Percentiles rank a stretch among this genome's conserved stretches.
Evolutionary conservation across 2,888 invertebrate genomes (phyloP).

Genomic region (Scaptodrosophila latifasciaeformis): DNA sequence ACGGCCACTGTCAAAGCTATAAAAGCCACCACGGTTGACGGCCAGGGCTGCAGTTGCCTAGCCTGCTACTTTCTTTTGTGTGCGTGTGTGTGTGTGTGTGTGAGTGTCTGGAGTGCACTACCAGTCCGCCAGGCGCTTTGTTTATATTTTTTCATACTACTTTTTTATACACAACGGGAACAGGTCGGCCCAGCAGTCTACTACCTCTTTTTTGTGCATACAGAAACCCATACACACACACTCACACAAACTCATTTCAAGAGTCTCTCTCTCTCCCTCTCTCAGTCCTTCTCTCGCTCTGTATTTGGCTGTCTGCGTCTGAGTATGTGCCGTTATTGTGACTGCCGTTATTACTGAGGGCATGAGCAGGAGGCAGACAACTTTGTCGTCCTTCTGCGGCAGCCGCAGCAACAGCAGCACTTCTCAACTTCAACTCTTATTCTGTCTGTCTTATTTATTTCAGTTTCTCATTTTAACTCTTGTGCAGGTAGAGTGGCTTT

Average conservation of each 20-base stretch:
- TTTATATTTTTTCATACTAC: too few relatives aligned
- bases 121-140: constrained; percentile 42
- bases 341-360: background rate
- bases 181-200: constrained; percentile 7
- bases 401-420: too few relatives aligned
- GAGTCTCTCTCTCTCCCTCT: background rate
- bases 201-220: constrained; percentile 9
- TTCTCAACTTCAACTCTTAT: too few relatives aligned
- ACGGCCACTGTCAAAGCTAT: constrained; percentile 34
- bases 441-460: constrained; percentile 3
- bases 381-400: too few relatives aligned
- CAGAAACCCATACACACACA: background rate
- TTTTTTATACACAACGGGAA: too few relatives aligned
- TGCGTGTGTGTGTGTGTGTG: background rate
- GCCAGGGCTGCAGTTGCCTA: too few relatives aligned
- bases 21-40: constrained; percentile 20
- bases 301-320: constrained; percentile 1
- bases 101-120: constrained; percentile 5
- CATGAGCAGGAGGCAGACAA: too few relatives aligned
- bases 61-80: too few relatives aligned
- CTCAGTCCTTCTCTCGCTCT: background rate
- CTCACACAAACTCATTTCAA: background rate
- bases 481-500: constrained; percentile 41
- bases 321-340: too few relatives aligned
- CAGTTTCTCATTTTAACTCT: constrained; percentile 2